Percentiles rank a stretch among this genome's conserved stretches.
Conservation (phyloP, 2,113 vertebrate genomes). For the Corapipo altera region DNA sequence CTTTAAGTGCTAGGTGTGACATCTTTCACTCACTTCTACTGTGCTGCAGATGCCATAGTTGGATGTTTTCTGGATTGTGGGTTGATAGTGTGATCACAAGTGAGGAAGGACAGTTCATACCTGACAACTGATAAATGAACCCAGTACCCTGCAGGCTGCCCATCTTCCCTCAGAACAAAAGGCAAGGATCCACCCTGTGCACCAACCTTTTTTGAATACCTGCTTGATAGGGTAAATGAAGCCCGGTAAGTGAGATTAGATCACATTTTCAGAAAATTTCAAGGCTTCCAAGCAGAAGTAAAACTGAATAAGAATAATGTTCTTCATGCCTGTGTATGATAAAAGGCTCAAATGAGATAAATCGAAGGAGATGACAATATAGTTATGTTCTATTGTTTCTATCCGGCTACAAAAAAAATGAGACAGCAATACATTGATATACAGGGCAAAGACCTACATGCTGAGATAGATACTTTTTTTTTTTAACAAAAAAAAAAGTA, state of each 20-base stretch:
- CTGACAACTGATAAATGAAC: not conserved
- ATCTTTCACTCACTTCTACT: not conserved
- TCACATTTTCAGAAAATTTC: not conserved
- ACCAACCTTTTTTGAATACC: not conserved
- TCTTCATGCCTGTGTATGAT: not conserved
- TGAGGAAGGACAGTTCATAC: not conserved
- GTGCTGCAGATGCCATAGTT: not conserved
- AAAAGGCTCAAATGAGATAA: not conserved
- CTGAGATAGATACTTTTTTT: not conserved
- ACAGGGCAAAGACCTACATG: constrained; percentile 13
- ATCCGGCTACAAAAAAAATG: constrained; percentile 17
- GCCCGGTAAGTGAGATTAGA: not conserved
- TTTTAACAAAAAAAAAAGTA: not conserved
- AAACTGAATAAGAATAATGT: not conserved
- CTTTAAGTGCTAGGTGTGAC: not conserved
- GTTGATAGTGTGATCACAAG: not conserved
- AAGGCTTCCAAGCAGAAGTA: not conserved
- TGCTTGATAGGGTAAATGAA: not conserved
- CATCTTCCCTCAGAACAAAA: not conserved
- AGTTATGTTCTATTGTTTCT: constrained; percentile 1
- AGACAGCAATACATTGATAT: not conserved
- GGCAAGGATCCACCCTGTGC: not conserved
- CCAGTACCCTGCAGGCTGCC: not conserved
- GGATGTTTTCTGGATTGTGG: not conserved
- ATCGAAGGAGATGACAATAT: not conserved